A percentile compares a stretch with the other conserved stretches of the same genome.
Conservation (phyloP, 2,113 vertebrate genomes). For the Ptyas mucosa region DNA sequence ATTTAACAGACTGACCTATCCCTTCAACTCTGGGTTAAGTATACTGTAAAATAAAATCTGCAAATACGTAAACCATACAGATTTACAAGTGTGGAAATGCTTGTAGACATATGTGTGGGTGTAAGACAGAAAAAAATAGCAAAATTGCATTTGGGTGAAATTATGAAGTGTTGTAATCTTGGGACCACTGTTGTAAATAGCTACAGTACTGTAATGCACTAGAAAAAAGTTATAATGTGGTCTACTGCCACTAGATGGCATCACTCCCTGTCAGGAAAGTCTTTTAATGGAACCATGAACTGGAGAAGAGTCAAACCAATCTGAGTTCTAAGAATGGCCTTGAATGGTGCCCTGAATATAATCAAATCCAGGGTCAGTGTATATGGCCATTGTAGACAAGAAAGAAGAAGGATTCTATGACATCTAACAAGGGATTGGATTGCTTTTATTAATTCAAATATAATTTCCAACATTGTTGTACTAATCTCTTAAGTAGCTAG, state of each 20-base stretch:
- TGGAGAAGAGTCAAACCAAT: slow-evolving; percentile 53
- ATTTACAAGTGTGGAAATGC: not conserved
- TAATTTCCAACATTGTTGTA: not conserved
- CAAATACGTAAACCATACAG: not conserved
- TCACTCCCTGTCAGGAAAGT: slow-evolving; percentile 37
- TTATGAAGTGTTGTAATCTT: not conserved
- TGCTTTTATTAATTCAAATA: not conserved
- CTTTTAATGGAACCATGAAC: slow-evolving; percentile 21
- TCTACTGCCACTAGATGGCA: not conserved
- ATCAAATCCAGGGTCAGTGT: not conserved
- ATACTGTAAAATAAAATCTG: not conserved
- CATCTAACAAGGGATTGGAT: not conserved
- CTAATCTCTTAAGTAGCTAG: not conserved
- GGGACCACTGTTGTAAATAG: not conserved
- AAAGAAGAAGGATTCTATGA: not conserved
- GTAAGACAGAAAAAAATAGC: not conserved
- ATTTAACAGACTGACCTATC: not conserved
- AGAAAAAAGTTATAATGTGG: not conserved
- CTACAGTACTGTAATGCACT: not conserved
- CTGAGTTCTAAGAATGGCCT: slow-evolving; percentile 3
- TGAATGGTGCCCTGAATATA: not conserved
- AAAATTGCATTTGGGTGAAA: not conserved
- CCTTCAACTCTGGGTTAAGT: not conserved
- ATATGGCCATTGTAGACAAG: not conserved
- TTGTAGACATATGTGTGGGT: not conserved